Evolutionary conservation across 1,140 invertebrate species (phyloP), one percentile per base, ranked within the genome.

Genomic region (Charaxes varanes): DNA sequence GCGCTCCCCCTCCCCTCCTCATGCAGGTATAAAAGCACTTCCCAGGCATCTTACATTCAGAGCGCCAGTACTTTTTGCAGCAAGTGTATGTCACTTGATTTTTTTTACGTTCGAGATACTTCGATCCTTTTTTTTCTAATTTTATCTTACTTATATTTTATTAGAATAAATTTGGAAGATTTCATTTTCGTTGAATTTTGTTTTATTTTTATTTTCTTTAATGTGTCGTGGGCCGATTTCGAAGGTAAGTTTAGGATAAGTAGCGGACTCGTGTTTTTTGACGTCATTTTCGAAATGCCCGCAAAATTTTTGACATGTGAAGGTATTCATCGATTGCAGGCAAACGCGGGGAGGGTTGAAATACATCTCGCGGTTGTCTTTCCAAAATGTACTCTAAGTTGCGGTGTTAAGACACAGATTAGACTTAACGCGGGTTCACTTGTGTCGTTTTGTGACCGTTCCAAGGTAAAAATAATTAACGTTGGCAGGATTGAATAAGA

Each of bases 11-110:
- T 56, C 47, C 62, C 51, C 56, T 19, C 59, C 58, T 48, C 53
- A 41, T 52, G 49, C 44, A 48, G 48, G 61, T 78, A 77, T 81
- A 81, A 53, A 81, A 77, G 41, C 58, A 44, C 56, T 22, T 61
- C 56, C 66, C 55, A 26, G 46, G 44, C 52, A 8, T 18, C 17
- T 28, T 32, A 16, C 24, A 42, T 6, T 30, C 70, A 81, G 73
- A 78, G 77, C 47, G 70, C 77, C 77, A 81, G 64, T 77, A 63
- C 64, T 18, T 27, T 21, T 51, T 36, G 60, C 7, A 18, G 24
- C 23, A 53, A 41, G 38, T 34, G 55, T 57, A 67, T 33, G 69
- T 76, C 54, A 28, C 30, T 62, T 38, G 40, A n/a, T n/a, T 34
- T 31, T 63, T 62, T 62, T 55, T 38, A 53, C 45, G 36, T 50